Evolutionary conservation across 2,113 vertebrate genomes (phyloP).

Genomic region (Lepus timidus): DNA sequence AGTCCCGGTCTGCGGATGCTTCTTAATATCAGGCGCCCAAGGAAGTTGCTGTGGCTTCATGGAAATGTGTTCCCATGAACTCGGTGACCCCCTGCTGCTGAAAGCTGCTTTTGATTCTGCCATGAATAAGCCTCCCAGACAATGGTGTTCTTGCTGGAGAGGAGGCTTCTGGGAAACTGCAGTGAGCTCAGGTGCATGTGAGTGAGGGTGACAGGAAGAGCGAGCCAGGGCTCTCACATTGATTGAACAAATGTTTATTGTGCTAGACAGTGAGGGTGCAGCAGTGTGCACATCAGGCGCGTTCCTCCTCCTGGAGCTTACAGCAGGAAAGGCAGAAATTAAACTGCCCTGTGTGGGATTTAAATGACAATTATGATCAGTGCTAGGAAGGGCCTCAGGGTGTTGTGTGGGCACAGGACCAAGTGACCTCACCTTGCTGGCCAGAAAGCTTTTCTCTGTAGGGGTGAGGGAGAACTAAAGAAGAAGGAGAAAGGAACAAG

Average conservation of each 20-base stretch:
- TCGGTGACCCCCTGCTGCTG: background rate
- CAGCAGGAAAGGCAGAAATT: background rate
- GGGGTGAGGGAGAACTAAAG: background rate
- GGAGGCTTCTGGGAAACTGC: background rate
- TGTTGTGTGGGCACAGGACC: background rate
- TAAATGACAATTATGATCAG: background rate
- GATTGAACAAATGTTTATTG: background rate
- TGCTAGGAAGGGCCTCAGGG: background rate
- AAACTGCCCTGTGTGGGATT: background rate
- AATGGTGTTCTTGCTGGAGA: background rate
- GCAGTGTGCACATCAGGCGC: background rate
- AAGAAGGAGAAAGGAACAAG: background rate
- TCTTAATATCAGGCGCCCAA: background rate
- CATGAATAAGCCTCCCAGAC: background rate
- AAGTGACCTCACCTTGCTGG: background rate
- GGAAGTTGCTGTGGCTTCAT: background rate
- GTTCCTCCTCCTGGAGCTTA: background rate
- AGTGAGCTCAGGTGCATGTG: background rate
- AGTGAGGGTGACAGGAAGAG: background rate
- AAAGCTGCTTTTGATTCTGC: background rate
- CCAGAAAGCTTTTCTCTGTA: conserved; percentile 1
- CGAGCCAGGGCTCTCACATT: background rate
- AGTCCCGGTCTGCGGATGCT: background rate
- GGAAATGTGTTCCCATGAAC: conserved; percentile 20
- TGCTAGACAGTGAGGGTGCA: background rate